Evolutionary conservation across 2,888 invertebrate genomes (phyloP).

Genomic region (Autographa pulchrina): DNA sequence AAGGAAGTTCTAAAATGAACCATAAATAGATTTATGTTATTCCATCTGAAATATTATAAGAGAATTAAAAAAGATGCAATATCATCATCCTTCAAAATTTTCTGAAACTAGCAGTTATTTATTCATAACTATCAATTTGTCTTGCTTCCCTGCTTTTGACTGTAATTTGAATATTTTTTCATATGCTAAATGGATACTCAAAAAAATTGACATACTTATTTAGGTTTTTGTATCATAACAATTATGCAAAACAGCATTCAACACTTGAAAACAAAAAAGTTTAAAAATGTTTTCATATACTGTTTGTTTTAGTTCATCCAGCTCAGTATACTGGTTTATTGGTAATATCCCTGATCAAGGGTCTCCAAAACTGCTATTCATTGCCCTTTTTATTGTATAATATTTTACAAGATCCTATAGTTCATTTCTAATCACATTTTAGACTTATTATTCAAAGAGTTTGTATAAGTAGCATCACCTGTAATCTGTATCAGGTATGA

Average conservation of each 20-base stretch:
- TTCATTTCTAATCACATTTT: neutral
- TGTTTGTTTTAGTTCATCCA: neutral
- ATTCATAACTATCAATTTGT: conserved; percentile 53
- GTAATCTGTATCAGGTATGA: neutral
- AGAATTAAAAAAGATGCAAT: neutral
- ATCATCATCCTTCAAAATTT: neutral
- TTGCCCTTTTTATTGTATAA: too few species aligned
- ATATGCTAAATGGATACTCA: neutral
- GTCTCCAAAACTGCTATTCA: too few species aligned
- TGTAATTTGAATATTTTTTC: conserved; percentile 32
- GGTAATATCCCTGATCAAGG: too few species aligned
- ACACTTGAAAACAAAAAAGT: too few species aligned
- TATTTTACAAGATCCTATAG: too few species aligned
- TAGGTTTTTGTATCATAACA: neutral
- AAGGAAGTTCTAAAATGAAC: neutral
- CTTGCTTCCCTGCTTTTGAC: conserved; percentile 45
- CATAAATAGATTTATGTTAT: neutral
- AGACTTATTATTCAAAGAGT: neutral
- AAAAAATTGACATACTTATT: neutral
- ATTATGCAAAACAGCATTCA: neutral
- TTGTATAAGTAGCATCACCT: neutral
- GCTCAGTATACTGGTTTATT: too few species aligned
- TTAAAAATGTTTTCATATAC: neutral
- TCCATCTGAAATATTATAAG: neutral
- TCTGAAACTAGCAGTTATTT: conserved; percentile 25